phyloP scores from a whole-genome alignment of 2,797 vertebrate species.

The Capromys pilorides region DNA sequence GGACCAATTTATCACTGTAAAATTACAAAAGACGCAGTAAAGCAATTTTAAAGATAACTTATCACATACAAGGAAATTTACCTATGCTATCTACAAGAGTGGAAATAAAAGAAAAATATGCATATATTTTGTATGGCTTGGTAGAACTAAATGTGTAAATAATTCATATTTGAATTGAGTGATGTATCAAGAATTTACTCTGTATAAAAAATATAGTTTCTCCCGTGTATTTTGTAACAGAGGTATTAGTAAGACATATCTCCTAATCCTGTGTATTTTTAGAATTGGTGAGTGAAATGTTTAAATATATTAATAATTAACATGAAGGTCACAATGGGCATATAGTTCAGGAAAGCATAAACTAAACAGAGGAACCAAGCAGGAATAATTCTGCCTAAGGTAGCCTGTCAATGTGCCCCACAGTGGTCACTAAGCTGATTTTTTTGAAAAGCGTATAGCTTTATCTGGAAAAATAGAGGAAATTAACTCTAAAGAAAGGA shows the following conservation, averaged over 20 bases:
- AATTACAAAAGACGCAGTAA: neutral
- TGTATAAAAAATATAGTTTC: neutral
- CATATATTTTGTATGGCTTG: neutral
- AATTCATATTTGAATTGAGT: neutral
- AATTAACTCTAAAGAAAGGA: neutral
- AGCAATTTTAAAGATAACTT: conserved; percentile 18
- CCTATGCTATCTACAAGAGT: neutral
- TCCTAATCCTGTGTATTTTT: neutral
- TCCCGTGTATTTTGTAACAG: neutral
- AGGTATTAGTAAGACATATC: neutral
- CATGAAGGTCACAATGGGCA: neutral
- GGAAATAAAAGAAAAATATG: conserved; percentile 5
- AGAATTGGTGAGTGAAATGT: neutral
- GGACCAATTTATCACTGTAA: neutral
- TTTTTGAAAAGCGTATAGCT: conserved; percentile 16
- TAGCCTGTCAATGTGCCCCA: neutral
- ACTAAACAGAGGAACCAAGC: neutral
- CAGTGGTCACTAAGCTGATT: neutral
- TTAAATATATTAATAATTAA: neutral
- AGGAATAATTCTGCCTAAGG: conserved; percentile 1
- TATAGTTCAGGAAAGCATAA: neutral
- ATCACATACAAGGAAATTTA: neutral
- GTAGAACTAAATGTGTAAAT: neutral
- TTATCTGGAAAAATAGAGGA: neutral
- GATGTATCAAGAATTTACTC: neutral